These are phyloP conservation scores for Penaeus monodon DNA, from an alignment of 2,888 invertebrate species.

Conservation along the genomic window DNA sequence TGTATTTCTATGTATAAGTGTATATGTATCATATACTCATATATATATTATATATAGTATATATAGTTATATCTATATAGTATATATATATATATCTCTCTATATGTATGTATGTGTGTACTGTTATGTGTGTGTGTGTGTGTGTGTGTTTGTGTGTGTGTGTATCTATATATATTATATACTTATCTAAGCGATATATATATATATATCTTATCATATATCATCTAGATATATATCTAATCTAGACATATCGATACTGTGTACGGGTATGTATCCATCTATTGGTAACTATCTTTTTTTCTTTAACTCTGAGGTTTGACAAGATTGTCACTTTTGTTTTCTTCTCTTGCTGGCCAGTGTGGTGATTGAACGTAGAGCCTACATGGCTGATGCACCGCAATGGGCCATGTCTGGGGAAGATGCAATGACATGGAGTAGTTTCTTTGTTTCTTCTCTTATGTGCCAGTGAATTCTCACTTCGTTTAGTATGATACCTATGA, in stretches of 20 bases:
- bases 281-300: neutral
- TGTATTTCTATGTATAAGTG: neutral
- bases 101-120: too few relatives aligned
- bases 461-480: neutral
- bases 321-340: constrained; percentile 71
- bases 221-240: too few relatives aligned
- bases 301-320: constrained; percentile 70
- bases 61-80: too few relatives aligned
- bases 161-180: too few relatives aligned
- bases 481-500: too few relatives aligned
- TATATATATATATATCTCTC: too few relatives aligned
- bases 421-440: constrained; percentile 71
- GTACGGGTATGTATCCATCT: neutral
- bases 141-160: too few relatives aligned
- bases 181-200: too few relatives aligned
- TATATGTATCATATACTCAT: neutral
- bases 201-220: too few relatives aligned
- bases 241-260: too few relatives aligned
- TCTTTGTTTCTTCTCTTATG: neutral
- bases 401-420: constrained; percentile 72
- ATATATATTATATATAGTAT: too few relatives aligned
- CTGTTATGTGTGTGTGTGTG: too few relatives aligned
- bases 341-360: constrained; percentile 71
- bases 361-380: constrained; percentile 73
- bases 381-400: constrained; percentile 72